phyloP scores from a whole-genome alignment of 1,140 invertebrate species.

The Zaprionus ornatus region DNA sequence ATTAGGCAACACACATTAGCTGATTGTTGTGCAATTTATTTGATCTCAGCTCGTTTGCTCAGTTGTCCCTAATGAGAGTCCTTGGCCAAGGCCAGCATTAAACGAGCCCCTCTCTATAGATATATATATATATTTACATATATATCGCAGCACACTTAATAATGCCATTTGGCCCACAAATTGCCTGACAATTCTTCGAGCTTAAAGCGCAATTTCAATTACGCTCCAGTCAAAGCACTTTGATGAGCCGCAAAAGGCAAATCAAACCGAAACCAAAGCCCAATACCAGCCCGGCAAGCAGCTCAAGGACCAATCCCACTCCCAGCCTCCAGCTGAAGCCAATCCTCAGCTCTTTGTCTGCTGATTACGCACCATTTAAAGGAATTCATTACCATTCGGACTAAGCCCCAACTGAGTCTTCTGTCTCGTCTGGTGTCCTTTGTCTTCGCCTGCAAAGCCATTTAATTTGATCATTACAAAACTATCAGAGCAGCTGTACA shows the following conservation, averaged over 20 bases:
- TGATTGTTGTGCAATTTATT: slow-evolving; percentile 80
- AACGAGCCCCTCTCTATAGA: neutral
- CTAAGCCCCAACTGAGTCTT: slow-evolving; percentile 45
- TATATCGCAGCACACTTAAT: slow-evolving; percentile 29
- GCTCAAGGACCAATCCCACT: neutral
- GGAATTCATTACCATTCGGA: slow-evolving; percentile 73
- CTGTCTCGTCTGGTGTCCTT: slow-evolving; percentile 54
- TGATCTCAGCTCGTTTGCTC: slow-evolving; percentile 63
- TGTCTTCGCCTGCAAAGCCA: slow-evolving; percentile 50
- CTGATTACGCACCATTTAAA: slow-evolving; percentile 79
- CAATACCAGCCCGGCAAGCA: neutral
- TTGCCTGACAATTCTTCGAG: slow-evolving; percentile 59
- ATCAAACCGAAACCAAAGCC: neutral
- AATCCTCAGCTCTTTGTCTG: slow-evolving; percentile 29
- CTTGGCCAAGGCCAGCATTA: slow-evolving; percentile 5
- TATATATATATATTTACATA: neutral
- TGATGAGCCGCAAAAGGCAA: slow-evolving; percentile 36
- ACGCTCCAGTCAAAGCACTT: slow-evolving; percentile 4
- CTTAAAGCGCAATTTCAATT: slow-evolving; percentile 67
- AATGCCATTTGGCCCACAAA: slow-evolving; percentile 41
- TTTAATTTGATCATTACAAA: slow-evolving; percentile 82
- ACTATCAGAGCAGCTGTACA: slow-evolving; percentile 56
- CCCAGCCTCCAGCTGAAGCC: neutral
- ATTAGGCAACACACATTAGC: slow-evolving; percentile 78
- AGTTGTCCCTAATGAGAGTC: slow-evolving; percentile 60